Base-by-base conservation (phyloP, 2,113 vertebrate genomes). In the Craseonycteris thonglongyai region DNA sequence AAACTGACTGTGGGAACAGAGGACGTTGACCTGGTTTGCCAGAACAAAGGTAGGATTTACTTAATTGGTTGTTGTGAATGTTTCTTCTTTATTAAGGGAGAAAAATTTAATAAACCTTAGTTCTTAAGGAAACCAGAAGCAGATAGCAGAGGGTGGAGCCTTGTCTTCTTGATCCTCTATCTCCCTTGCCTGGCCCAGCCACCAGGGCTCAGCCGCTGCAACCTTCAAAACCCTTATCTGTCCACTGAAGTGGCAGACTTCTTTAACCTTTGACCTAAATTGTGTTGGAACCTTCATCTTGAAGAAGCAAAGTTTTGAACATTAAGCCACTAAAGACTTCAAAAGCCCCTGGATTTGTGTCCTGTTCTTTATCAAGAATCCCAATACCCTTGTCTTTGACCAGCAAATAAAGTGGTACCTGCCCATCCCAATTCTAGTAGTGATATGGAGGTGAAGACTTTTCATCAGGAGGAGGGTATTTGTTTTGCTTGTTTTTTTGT, bases 1-100 rank as follows among this genome's bases (percentile, higher is more conserved):
- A 97, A 95, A 96, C 63, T 91, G 94, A 87, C 93, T 89, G 96
- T 83, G 38, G 92, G 90, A 68, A 75, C 92, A 79, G 91, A 90
- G 51, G 95, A 96, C 0, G 63, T 96, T 97, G 97, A 97, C 97
- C 95, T 97, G 96, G 87, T 98, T 97, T 97, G 94, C 79, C 93
- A 97, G 95, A 97, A 98, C 97, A 98, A 97, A 98, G 97, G 94
- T 94, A 95, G 97, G 97, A 97, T 98, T 98, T 98, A 79, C 92
- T 90, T 97, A 96, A 92, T 91, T 82, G 24, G 72, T 94, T 83
- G 63, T 93, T 81, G 45, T n/a, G 83, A 45, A 83, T 91, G 90
- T 94, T 74, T 63, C 16, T 91, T 93, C 33, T 72, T 72, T 94
- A 65, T 69, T 69, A 83, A 97, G 78, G 93, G 94, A 95, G 94